Evolutionary conservation across 2,888 invertebrate species (phyloP).

Genomic region (Cactoblastis cactorum): DNA sequence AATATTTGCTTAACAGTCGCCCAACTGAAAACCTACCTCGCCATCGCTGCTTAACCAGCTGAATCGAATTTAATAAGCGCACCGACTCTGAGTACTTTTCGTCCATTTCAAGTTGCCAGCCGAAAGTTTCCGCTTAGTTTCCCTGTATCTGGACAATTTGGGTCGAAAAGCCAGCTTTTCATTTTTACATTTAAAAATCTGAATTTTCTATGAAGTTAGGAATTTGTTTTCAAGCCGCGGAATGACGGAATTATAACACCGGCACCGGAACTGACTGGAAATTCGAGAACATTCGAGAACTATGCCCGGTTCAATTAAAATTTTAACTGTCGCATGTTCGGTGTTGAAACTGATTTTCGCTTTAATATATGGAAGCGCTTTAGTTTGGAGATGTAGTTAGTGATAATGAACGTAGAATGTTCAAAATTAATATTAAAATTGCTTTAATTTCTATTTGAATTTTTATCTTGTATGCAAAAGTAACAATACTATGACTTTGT

Average conservation of each 20-base stretch:
- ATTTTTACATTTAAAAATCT: slow-evolving; percentile 49
- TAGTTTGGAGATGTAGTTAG: no score
- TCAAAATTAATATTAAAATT: no score
- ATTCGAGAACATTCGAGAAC: slow-evolving; percentile 27
- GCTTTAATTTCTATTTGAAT: no score
- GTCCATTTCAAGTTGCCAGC: slow-evolving; percentile 44
- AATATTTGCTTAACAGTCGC: not conserved
- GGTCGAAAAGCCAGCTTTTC: slow-evolving; percentile 43
- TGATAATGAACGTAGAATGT: no score
- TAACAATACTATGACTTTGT: no score
- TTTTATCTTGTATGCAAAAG: no score
- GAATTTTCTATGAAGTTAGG: slow-evolving; percentile 38
- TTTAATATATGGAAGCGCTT: not conserved
- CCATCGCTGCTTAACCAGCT: not conserved
- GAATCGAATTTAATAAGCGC: slow-evolving; percentile 1
- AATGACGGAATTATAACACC: slow-evolving; percentile 43
- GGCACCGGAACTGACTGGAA: slow-evolving; percentile 30
- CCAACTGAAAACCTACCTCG: not conserved
- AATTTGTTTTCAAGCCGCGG: slow-evolving; percentile 30
- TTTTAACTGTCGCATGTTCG: slow-evolving; percentile 8
- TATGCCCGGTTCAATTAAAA: slow-evolving; percentile 28
- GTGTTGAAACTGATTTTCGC: slow-evolving; percentile 15
- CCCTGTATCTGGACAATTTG: slow-evolving; percentile 39
- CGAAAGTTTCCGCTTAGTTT: slow-evolving; percentile 50
- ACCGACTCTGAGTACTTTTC: slow-evolving; percentile 18